These are phyloP conservation scores for Tokudaia muenninki DNA, from an alignment of 2,797 vertebrate genomes.

Conservation along the genomic window DNA sequence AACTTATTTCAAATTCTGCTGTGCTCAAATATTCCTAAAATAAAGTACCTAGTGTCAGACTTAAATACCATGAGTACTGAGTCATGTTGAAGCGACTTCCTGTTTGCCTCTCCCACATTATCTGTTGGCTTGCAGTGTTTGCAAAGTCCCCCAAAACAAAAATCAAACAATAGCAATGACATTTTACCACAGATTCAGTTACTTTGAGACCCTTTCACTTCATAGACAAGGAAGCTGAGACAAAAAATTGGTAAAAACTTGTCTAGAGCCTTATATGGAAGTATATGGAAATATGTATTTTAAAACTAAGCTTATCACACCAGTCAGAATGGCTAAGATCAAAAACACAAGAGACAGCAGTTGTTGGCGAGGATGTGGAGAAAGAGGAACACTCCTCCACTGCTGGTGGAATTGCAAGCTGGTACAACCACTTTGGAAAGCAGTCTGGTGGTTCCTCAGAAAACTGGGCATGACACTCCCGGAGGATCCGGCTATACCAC, in stretches of 20 bases:
- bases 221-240: background rate
- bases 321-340: too few species aligned
- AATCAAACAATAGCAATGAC: background rate
- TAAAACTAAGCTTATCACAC: background rate
- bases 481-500: too few species aligned
- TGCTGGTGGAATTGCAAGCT: too few species aligned
- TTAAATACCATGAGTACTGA: background rate
- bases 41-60: background rate
- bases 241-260: slow-evolving; percentile 16
- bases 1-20: background rate
- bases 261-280: background rate
- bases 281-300: background rate
- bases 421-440: too few species aligned
- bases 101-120: background rate
- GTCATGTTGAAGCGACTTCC: background rate
- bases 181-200: background rate
- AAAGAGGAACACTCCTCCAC: too few species aligned
- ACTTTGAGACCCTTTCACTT: background rate
- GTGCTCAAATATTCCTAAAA: background rate
- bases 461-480: too few species aligned
- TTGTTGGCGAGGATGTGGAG: too few species aligned
- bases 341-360: too few species aligned
- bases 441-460: too few species aligned
- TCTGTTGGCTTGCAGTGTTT: background rate
- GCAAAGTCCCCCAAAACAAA: background rate